Base-by-base conservation (phyloP, 2,888 invertebrate genomes). In the Drosophila maculinotata region DNA sequence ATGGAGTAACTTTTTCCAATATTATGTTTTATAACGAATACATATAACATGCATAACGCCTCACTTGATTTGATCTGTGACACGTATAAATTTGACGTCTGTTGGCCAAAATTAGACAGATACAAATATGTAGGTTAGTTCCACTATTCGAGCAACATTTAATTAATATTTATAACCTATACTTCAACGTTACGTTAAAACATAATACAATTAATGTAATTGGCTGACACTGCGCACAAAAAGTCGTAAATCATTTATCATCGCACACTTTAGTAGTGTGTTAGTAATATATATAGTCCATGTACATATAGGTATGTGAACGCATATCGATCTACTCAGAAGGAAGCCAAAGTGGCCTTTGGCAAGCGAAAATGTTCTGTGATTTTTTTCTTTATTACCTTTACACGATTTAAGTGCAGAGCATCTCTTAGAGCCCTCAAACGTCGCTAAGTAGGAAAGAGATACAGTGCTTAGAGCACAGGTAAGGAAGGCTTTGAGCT, bases 241-340 rank as follows among this genome's bases (percentile, higher is more conserved):
- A 42, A 62, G 60, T 51, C 80, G 69, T 79, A 74, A 77, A 78
- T 80, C 81, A 77, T 77, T 71, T 69, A 63, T 56, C 48, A 47
- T 38, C n/a, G 20, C 36, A 58, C 41, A 26, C 17, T 12, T 20
- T 35, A 23, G 8, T 20, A 17, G 15, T 15, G 14, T n/a, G 3
- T 26, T 25, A 10, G 17, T n/a, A 10, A 26, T 15, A 26, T 8
- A 52, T 10, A 31, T 26, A 20, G 10, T 9, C 7, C n/a, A n/a
- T 20, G n/a, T 39, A 36, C 25, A 17, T 25, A 10, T 15, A 41
- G 25, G 6, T 31, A 31, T 12, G 15, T 28, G 7, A 14, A 10
- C 17, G 12, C 47, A 53, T 60, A 68, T 79, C 60, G 63, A 79
- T 58, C 62, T 58, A n/a, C 8, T 38, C 31, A 15, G 8, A 8